Evolutionary conservation across 2,888 invertebrate genomes (phyloP), one percentile per base, ranked within the genome.

Genomic region (Patella ulyssiponensis): DNA sequence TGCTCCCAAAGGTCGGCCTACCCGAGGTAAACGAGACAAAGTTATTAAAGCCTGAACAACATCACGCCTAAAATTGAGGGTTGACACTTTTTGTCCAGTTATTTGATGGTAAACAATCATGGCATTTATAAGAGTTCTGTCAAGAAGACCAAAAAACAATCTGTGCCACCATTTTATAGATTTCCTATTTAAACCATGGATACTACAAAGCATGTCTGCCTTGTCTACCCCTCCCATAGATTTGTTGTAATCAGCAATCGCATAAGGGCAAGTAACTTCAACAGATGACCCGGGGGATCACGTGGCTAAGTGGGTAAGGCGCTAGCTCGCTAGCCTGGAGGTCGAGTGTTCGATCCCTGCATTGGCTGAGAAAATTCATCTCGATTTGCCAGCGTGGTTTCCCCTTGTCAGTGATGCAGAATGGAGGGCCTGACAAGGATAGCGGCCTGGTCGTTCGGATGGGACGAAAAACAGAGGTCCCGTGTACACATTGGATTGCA

Each of bases 211-310:
- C 70, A 77, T 75, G 71, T 81, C 81, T 9, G 81, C 77, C 44
- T 77, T 77, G 64, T 81, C 81, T 9, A 80, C 80, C 33, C 81
- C 76, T 53, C 72, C 72, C 77, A 79, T 79, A 74, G 33, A 54
- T 58, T 17, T 23, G 23, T 79, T 78, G 64, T 80, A 80, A 17
- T 70, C 54, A 15, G 64, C 64, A 5, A 77, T 70, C 33, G 71
- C 20, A 12, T 51, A 52, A 2, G 77, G 78, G 70, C 71, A 76
- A 44, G 76, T 53, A 15, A 79, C 69, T 52, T 79, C 71, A 17
- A 56, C 44, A 11, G n/a, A 53, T n/a, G 69, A 64, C 20, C 76
- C 74, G n/a, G n/a, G n/a, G n/a, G n/a, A n/a, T n/a, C n/a, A n/a
- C n/a, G n/a, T n/a, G n/a, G n/a, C n/a, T n/a, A n/a, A n/a, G n/a